Evolutionary conservation across 1,140 invertebrate species (phyloP), one percentile per base, ranked within the genome.

Genomic region (Argopecten irradians): DNA sequence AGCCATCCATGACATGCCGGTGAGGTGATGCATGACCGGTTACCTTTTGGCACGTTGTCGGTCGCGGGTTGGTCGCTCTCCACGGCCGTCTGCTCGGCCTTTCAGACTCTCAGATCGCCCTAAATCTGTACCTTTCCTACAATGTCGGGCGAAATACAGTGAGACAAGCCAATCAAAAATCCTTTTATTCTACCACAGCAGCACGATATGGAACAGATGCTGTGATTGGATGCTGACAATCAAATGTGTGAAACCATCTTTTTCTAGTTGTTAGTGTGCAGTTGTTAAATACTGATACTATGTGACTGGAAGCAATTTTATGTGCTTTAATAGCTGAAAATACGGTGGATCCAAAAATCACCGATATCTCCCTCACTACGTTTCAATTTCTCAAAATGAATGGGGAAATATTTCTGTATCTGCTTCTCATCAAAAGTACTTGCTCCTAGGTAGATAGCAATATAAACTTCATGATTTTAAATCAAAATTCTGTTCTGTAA

Each of bases 31-130:
- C n/a, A 16, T 71, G 55, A 71, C 55, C n/a, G 35, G 83, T 83
- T 85, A 92, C 92, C 92, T 93, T 83, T 93, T 93, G 8, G 92
- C 90, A 83, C 92, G 84, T 71, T 71, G 55, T n/a, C 55, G 55
- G 55, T 71, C 55, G 39, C 92, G 88, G 36, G 91, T 55, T 34
- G 89, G 92, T 32, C 90, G 85, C 28, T 93, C 92, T 83, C 90
- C 89, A 85, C 87, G 91, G 88, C 92, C 91, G 87, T 93, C 93
- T 9, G 89, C 90, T 85, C 92, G 91, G 82, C 92, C 92, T 89
- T 94, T 94, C 84, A 95, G 91, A 91, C 95, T 95, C 88, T 95
- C 95, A 34, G 95, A 95, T 83, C 95, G 91, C 71, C 92, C 92
- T 55, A 94, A 86, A 85, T 92, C 92, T 39, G 91, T 84, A n/a